Conservation (phyloP, 37 sponge, comb jelly and placozoan species). For the Crambe crambe region DNA sequence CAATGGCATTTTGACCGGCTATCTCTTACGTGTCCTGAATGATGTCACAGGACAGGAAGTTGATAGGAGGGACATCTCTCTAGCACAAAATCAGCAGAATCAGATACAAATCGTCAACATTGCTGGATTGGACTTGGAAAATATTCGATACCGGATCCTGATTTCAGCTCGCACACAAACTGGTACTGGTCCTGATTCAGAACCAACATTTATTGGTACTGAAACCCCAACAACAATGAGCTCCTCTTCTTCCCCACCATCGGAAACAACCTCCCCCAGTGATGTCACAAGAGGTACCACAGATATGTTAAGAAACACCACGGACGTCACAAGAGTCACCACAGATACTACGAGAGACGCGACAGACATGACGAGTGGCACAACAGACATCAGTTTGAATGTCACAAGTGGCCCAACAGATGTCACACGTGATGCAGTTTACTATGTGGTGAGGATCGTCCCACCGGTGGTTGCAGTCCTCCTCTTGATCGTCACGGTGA, state of each 20-base stretch:
- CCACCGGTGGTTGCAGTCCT: slow-evolving; percentile 13
- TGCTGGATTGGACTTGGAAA: slow-evolving; percentile 12
- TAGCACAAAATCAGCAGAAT: neutral
- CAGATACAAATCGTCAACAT: slow-evolving; percentile 3
- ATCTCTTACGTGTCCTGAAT: slow-evolving; percentile 17
- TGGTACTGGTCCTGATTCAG: slow-evolving; percentile 19
- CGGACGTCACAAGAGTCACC: neutral
- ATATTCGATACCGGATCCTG: slow-evolving; percentile 8
- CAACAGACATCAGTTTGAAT: too few species aligned
- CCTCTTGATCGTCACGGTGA: slow-evolving; percentile 1
- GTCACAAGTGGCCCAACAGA: neutral
- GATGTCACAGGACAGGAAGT: slow-evolving; percentile 8
- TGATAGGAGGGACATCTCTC: slow-evolving; percentile 2
- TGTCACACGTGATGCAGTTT: neutral
- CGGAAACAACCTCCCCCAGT: neutral
- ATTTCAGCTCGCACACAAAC: slow-evolving; percentile 18
- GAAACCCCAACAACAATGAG: neutral
- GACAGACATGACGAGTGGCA: neutral
- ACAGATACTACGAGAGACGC: neutral
- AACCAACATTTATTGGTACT: slow-evolving; percentile 12
- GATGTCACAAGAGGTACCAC: neutral
- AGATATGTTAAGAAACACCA: neutral
- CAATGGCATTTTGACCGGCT: slow-evolving; percentile 49
- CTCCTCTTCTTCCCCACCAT: neutral
- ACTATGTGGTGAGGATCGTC: slow-evolving; percentile 16